These are phyloP conservation scores for Ambastaia sidthimunki DNA, from an alignment of 2,797 vertebrate species.

Conservation along the genomic window DNA sequence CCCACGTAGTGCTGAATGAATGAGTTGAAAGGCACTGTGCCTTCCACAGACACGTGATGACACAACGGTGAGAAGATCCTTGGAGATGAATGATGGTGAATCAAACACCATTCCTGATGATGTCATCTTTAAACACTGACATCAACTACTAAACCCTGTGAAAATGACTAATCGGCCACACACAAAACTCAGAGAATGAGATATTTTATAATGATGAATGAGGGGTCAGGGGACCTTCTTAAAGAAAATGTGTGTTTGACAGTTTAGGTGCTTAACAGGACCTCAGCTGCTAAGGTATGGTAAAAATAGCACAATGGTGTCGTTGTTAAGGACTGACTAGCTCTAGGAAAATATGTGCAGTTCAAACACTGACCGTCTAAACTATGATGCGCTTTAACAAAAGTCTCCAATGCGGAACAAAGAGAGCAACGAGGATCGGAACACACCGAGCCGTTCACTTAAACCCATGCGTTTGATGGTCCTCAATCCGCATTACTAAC, in stretches of 20 bases:
- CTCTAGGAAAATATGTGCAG: background rate
- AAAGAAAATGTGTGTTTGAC: constrained; percentile 20
- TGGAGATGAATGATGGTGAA: background rate
- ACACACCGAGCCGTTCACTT: background rate
- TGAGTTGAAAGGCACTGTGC: background rate
- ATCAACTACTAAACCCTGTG: background rate
- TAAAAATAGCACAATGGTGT: background rate
- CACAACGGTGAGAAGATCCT: background rate
- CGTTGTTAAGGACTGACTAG: background rate
- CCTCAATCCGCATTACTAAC: background rate
- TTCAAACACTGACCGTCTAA: background rate
- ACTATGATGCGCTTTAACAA: constrained; percentile 14
- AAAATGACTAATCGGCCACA: background rate
- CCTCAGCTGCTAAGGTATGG: too few species aligned
- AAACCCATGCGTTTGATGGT: background rate
- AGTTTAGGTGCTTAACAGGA: background rate
- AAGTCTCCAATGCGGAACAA: constrained; percentile 15
- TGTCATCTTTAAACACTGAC: background rate
- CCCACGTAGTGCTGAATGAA: constrained; percentile 32
- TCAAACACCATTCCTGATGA: constrained; percentile 7
- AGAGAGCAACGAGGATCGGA: background rate
- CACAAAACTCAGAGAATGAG: background rate
- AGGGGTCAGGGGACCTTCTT: background rate
- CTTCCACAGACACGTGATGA: constrained; percentile 32
- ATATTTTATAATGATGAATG: background rate